Evolutionary conservation across 2,797 vertebrate species (phyloP), one percentile per base, ranked within the genome.

Genomic region (Schizopygopsis malacanthus): DNA sequence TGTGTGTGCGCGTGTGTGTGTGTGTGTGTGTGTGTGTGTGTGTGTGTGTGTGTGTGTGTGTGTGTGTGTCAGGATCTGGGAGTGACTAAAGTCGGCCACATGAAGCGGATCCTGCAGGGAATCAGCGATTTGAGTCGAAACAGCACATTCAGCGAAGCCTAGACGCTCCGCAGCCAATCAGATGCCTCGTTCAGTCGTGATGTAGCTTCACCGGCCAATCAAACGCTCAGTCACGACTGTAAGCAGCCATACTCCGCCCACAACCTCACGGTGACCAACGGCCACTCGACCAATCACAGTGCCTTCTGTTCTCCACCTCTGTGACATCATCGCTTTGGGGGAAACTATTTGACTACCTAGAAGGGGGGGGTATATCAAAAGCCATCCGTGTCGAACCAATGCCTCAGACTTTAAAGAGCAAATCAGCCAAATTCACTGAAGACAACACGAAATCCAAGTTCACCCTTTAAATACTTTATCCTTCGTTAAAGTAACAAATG

Each of bases 81-180:
- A 0, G 97, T 99, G 91, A 97, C 97, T 45, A 99, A 99, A 94
- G 98, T 99, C 78, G 98, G 98, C 52, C 98, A 99, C 88, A 97
- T 99, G 96, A 99, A 99, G 95, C 93, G 98, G 88, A 99, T 99
- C 91, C 95, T 99, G 56, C 97, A 98, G 20, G 98, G 97, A 65
- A 98, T 99, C 95, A 93, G 96, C 91, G 98, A 98, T 86, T 94
- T 99, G 93, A 97, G 94, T 93, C 95, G 97, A 89, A 96, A 90
- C 94, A 93, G 95, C 91, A 95, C 96, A 85, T 95, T 93, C 95
- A 95, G 95, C 92, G 98, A 97, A 92, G 97, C 95, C 91, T 99
- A 96, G 91, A 90, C 47, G 89, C 92, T 45, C 90, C 94, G 0
- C 37, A 75, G 71, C 71, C 80, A 86, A 77, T 69, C 85, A 56